These are phyloP conservation scores for Ernsta delagoae DNA, from an alignment of 2,888 invertebrate genomes.

Conservation along the genomic window DNA sequence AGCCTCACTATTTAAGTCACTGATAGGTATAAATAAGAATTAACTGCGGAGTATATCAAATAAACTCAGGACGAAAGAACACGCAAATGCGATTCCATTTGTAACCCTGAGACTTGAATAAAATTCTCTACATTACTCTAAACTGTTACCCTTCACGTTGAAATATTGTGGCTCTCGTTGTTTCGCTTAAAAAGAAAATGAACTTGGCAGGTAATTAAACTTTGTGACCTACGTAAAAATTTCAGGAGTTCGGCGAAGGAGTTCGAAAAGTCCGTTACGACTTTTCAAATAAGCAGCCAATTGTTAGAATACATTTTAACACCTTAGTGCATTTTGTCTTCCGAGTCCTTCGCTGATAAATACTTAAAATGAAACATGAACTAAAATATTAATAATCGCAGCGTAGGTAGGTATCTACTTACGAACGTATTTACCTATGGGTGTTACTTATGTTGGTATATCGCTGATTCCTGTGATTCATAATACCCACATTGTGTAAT, in stretches of 20 bases:
- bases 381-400: too few species aligned
- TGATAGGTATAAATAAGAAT: slow-evolving; percentile 1
- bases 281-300: slow-evolving; percentile 1
- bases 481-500: too few species aligned
- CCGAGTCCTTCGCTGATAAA: neutral
- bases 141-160: slow-evolving; percentile 18
- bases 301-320: neutral
- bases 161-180: slow-evolving; percentile 23
- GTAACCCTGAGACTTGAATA: slow-evolving; percentile 22
- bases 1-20: neutral
- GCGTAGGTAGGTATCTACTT: too few species aligned
- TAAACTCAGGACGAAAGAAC: slow-evolving; percentile 23
- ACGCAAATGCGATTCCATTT: slow-evolving; percentile 25
- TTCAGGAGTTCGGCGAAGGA: neutral
- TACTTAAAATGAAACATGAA: neutral
- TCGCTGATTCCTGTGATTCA: too few species aligned
- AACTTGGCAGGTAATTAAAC: slow-evolving; percentile 23
- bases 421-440: too few species aligned
- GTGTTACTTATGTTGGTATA: too few species aligned
- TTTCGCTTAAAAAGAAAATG: slow-evolving; percentile 3
- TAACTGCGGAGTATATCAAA: slow-evolving; percentile 15
- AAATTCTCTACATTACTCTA: slow-evolving; percentile 27
- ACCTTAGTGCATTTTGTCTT: neutral
- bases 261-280: neutral
- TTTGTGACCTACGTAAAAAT: neutral